phyloP scores from a whole-genome alignment of 2,797 vertebrate species.

The Vipera ursinii region DNA sequence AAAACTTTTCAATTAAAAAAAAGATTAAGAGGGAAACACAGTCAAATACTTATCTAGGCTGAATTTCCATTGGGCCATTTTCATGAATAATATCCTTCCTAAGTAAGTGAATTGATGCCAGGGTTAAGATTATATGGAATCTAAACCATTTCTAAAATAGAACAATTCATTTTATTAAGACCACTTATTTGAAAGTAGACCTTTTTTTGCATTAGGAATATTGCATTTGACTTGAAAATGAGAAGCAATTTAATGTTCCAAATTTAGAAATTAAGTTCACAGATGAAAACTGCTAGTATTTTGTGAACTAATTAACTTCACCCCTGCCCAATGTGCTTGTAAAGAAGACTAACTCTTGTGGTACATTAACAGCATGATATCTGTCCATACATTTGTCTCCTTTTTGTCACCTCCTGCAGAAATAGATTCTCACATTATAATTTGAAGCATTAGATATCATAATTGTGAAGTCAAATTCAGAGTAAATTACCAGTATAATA shows the following conservation, averaged over 20 bases:
- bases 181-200: slow-evolving; percentile 26
- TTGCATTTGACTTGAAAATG: slow-evolving; percentile 27
- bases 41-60: not conserved
- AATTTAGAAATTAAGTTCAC: slow-evolving; percentile 19
- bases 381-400: not conserved
- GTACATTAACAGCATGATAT: not conserved
- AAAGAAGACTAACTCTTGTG: slow-evolving; percentile 13
- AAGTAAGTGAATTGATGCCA: slow-evolving; percentile 10
- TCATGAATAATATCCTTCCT: slow-evolving; percentile 14
- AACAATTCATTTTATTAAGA: slow-evolving; percentile 23
- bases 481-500: not conserved
- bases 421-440: not conserved
- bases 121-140: slow-evolving; percentile 15
- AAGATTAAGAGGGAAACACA: not conserved
- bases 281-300: not conserved
- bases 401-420: not conserved
- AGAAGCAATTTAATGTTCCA: slow-evolving; percentile 35
- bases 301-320: slow-evolving; percentile 33
- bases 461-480: not conserved
- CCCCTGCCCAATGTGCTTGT: not conserved
- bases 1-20: too few relatives aligned
- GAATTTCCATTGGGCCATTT: slow-evolving; percentile 8
- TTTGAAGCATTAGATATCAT: slow-evolving; percentile 2
- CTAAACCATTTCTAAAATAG: slow-evolving; percentile 13
- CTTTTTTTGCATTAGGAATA: slow-evolving; percentile 7